Evolutionary conservation across 2,888 invertebrate genomes (phyloP).

Genomic region (Lepetodrilus schrolli): DNA sequence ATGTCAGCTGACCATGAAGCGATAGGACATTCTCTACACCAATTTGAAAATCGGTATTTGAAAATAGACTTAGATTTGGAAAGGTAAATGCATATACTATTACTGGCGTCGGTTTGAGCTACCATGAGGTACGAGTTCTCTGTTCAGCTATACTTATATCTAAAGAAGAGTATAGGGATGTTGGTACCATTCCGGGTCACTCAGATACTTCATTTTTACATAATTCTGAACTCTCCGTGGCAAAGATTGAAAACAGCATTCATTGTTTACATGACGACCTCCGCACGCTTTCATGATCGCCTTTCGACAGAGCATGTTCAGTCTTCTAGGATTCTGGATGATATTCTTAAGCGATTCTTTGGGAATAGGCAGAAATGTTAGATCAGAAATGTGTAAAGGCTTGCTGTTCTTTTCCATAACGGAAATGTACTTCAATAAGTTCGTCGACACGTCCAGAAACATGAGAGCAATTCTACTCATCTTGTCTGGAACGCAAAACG

Average conservation of each 20-base stretch:
- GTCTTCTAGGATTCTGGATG: neutral
- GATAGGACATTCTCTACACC: too few species aligned
- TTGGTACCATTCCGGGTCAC: neutral
- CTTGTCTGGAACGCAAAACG: neutral
- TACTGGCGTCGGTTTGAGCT: too few species aligned
- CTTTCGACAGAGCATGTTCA: neutral
- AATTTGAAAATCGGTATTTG: too few species aligned
- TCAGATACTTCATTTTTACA: neutral
- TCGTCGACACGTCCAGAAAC: neutral
- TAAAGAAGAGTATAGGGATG: neutral
- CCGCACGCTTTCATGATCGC: neutral
- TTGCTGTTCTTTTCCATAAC: neutral
- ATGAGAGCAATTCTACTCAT: constrained; percentile 6
- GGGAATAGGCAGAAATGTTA: neutral
- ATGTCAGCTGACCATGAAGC: too few species aligned
- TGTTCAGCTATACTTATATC: too few species aligned
- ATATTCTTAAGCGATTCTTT: neutral
- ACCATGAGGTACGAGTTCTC: too few species aligned
- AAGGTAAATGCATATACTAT: too few species aligned
- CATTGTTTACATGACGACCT: neutral
- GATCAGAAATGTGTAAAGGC: neutral
- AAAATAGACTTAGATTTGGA: too few species aligned
- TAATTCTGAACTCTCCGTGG: constrained; percentile 1
- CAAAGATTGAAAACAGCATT: neutral
- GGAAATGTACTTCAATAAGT: neutral